Percentiles rank a stretch among this genome's conserved stretches.
Evolutionary conservation across 2,888 invertebrate species (phyloP).

Genomic region (Agonopterix subpropinquella): DNA sequence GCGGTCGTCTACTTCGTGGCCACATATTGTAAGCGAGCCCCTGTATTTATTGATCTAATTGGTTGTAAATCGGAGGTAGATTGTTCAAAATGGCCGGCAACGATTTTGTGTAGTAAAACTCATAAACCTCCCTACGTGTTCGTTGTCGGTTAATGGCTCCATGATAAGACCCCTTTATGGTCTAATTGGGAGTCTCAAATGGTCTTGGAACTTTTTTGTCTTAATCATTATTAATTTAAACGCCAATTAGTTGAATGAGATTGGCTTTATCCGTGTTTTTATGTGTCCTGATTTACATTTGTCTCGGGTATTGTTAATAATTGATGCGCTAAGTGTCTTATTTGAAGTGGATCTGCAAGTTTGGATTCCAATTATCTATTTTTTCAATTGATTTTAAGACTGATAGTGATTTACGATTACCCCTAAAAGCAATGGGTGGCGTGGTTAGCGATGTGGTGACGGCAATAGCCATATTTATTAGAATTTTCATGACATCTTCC

Average conservation of each 20-base stretch:
- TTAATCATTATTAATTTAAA: constrained; percentile 63
- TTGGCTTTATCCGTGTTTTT: constrained; percentile 18
- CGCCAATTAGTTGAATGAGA: constrained; percentile 49
- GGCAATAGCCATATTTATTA: too few species aligned
- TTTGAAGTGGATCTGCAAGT: too few species aligned
- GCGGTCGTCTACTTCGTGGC: constrained; percentile 3
- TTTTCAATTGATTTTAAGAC: too few species aligned
- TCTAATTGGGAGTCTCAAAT: constrained; percentile 56
- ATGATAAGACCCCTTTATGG: constrained; percentile 64
- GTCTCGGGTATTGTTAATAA: background rate
- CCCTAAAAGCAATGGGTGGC: too few species aligned
- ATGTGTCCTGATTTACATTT: constrained; percentile 9
- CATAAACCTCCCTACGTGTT: constrained; percentile 69
- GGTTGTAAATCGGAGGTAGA: constrained; percentile 64
- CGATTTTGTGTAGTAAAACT: constrained; percentile 70
- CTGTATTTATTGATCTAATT: constrained; percentile 68
- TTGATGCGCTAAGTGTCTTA: too few species aligned
- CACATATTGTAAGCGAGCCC: constrained; percentile 40
- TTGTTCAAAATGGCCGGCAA: constrained; percentile 62
- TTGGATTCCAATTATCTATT: too few species aligned
- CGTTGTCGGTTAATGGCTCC: constrained; percentile 60
- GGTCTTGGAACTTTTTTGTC: constrained; percentile 46
- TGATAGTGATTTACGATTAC: too few species aligned
- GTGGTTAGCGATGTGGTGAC: too few species aligned
- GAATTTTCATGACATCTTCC: too few species aligned